Conservation (phyloP, 2,113 vertebrate genomes). For the Phainopepla nitens region DNA sequence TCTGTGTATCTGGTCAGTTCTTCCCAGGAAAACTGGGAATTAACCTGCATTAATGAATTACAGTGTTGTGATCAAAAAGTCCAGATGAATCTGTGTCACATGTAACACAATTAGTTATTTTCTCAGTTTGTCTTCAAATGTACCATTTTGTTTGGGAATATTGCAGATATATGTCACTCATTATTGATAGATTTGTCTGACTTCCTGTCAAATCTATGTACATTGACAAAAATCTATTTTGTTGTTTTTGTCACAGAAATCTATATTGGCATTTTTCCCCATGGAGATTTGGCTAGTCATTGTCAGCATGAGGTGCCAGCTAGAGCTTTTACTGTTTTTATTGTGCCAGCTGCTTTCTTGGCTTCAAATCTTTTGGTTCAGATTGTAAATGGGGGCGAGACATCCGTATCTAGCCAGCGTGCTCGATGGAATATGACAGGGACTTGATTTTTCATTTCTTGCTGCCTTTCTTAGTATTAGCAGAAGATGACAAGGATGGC, state of each 20-base stretch:
- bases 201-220: slow-evolving; percentile 80
- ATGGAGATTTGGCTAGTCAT: slow-evolving; percentile 80
- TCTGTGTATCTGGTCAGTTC: not conserved
- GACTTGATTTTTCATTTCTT: slow-evolving; percentile 66
- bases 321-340: slow-evolving; percentile 80
- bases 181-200: slow-evolving; percentile 78
- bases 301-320: slow-evolving; percentile 77
- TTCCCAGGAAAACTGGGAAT: not conserved
- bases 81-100: slow-evolving; percentile 48
- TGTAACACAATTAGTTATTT: slow-evolving; percentile 67
- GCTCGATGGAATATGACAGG: slow-evolving; percentile 74
- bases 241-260: slow-evolving; percentile 81
- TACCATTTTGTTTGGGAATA: slow-evolving; percentile 72
- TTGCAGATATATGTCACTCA: slow-evolving; percentile 72
- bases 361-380: slow-evolving; percentile 78
- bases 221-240: slow-evolving; percentile 84
- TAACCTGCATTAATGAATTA: slow-evolving; percentile 49
- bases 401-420: slow-evolving; percentile 76
- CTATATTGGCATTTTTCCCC: slow-evolving; percentile 77
- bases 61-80: slow-evolving; percentile 39
- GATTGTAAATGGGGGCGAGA: slow-evolving; percentile 80
- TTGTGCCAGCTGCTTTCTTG: slow-evolving; percentile 83
- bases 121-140: slow-evolving; percentile 74
- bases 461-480: slow-evolving; percentile 52
- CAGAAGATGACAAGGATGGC: slow-evolving; percentile 48